Conservation (phyloP, 2,797 vertebrate species). For the Hypotaenidia philippensis region DNA sequence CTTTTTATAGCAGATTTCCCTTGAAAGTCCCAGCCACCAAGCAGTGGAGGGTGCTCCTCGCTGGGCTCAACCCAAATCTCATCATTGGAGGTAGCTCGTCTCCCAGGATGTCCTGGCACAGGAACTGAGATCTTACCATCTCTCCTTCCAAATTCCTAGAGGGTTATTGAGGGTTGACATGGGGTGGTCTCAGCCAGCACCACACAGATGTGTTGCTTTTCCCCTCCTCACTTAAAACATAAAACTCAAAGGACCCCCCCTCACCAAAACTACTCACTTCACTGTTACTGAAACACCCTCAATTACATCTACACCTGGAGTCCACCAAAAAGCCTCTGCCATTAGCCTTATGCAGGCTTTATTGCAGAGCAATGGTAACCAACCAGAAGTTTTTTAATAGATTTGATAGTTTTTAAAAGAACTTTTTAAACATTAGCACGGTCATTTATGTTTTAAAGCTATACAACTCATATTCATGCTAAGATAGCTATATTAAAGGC, state of each 20-base stretch:
- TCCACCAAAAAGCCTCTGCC: not conserved
- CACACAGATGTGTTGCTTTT: not conserved
- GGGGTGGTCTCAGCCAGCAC: not conserved
- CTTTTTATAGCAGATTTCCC: not conserved
- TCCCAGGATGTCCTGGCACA: not conserved
- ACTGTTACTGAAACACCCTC: not conserved
- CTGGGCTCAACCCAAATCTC: not conserved
- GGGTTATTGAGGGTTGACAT: not conserved
- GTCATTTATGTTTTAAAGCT: slow-evolving; percentile 54
- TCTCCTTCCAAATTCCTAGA: not conserved
- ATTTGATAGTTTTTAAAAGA: slow-evolving; percentile 32
- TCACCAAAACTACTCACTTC: not conserved
- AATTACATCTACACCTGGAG: slow-evolving; percentile 57
- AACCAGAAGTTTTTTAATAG: slow-evolving; percentile 10
- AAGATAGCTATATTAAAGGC: slow-evolving; percentile 88
- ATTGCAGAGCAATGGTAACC: slow-evolving; percentile 9
- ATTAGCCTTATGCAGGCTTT: not conserved
- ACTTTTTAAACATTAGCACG: not conserved
- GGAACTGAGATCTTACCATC: not conserved
- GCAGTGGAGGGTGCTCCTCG: not conserved
- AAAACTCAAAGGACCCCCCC: not conserved
- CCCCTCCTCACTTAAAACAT: not conserved
- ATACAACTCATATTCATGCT: slow-evolving; percentile 95
- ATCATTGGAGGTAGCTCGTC: not conserved
- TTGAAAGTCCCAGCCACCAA: not conserved